A percentile compares a stretch with the other conserved stretches of the same genome.
phyloP scores from a whole-genome alignment of 2,888 invertebrate species.

The Epistrophe grossulariae region DNA sequence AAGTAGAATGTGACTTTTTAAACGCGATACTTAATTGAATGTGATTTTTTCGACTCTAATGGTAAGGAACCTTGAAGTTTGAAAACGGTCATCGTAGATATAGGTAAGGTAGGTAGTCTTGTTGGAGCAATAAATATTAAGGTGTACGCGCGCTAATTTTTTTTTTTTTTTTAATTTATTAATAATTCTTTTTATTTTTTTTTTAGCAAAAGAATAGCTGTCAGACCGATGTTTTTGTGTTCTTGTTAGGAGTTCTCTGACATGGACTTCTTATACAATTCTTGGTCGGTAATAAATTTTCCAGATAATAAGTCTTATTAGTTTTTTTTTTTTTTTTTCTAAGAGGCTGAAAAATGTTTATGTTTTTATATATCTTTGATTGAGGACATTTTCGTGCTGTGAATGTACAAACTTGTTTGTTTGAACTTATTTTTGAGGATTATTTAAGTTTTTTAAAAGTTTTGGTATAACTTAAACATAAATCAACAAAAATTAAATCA shows the following conservation, averaged over 20 bases:
- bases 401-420: not conserved
- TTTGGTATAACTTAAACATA: no score
- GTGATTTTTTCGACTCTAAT: constrained; percentile 54
- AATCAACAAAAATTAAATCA: no score
- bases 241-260: constrained; percentile 22
- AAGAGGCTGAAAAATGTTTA: not conserved
- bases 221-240: constrained; percentile 34
- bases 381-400: constrained; percentile 24
- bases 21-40: constrained; percentile 66
- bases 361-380: constrained; percentile 2
- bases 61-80: constrained; percentile 19
- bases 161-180: constrained; percentile 1
- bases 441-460: no score
- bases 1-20: constrained; percentile 68
- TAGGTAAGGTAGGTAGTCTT: not conserved
- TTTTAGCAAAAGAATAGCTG: constrained; percentile 13
- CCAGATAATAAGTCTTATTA: constrained; percentile 21
- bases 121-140: constrained; percentile 33
- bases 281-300: constrained; percentile 12
- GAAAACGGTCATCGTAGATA: constrained; percentile 32
- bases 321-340: not conserved
- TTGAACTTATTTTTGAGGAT: no score
- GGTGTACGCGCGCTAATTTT: constrained; percentile 18
- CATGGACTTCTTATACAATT: constrained; percentile 2
- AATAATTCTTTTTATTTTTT: constrained; percentile 10